Percentiles rank a stretch among this genome's conserved stretches.
These are phyloP conservation scores for Dinomys branickii DNA, from an alignment of 2,113 vertebrate genomes.

Conservation along the genomic window DNA sequence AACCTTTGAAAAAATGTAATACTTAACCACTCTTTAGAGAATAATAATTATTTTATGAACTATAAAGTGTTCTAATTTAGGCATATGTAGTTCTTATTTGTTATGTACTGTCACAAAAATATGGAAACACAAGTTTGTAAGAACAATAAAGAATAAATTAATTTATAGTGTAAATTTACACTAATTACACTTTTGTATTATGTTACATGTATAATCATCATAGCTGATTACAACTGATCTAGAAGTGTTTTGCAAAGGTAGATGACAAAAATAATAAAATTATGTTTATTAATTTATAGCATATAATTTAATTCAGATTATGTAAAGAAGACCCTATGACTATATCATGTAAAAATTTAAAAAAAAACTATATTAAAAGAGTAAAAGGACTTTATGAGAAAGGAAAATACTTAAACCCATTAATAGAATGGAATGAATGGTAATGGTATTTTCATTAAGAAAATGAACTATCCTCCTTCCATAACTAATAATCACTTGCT, in stretches of 20 bases:
- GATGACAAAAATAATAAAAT: neutral
- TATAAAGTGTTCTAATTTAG: neutral
- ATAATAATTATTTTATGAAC: neutral
- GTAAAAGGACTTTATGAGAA: neutral
- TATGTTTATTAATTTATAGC: neutral
- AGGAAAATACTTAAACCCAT: neutral
- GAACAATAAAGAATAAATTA: neutral
- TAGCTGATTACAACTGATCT: neutral
- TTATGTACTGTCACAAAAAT: neutral
- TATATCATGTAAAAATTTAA: neutral
- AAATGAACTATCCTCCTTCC: neutral
- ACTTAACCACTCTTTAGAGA: neutral
- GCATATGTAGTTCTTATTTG: neutral
- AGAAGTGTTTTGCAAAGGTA: neutral
- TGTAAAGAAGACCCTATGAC: neutral
- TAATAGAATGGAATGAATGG: neutral
- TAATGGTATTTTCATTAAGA: neutral
- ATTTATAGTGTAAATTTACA: neutral
- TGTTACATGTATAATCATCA: neutral
- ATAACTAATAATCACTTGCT: neutral
- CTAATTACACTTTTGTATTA: neutral
- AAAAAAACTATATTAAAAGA: neutral
- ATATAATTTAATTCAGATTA: neutral
- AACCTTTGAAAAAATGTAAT: neutral
- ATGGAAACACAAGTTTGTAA: neutral